phyloP scores from a whole-genome alignment of 2,113 vertebrate genomes.

The Gambusia holbrooki region DNA sequence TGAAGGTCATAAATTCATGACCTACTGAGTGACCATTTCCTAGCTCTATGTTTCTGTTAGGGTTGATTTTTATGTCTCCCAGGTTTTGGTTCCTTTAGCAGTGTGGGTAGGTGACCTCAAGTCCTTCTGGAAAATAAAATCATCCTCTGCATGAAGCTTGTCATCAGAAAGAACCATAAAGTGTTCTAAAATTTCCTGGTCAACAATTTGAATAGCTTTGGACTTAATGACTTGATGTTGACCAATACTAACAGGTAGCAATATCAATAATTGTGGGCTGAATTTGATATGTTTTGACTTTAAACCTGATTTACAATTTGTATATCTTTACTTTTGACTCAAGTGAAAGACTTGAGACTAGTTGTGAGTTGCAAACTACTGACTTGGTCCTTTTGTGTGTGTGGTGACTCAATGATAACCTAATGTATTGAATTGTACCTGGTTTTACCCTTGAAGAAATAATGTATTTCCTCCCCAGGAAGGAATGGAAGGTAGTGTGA shows the following conservation, averaged over 20 bases:
- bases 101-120: neutral
- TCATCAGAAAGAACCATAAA: neutral
- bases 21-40: neutral
- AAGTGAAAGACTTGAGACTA: too few species aligned
- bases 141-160: neutral
- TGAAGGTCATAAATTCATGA: neutral
- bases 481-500: constrained; percentile 80
- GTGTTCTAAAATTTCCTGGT: neutral
- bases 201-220: neutral
- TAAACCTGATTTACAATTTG: too few species aligned
- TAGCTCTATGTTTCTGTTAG: neutral
- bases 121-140: neutral
- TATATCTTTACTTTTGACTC: too few species aligned
- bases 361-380: too few species aligned
- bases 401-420: too few species aligned
- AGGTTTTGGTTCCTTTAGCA: neutral
- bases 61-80: neutral
- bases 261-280: too few species aligned
- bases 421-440: neutral
- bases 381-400: too few species aligned
- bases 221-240: too few species aligned
- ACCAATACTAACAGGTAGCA: too few species aligned
- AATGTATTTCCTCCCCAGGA: constrained; percentile 38
- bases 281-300: too few species aligned
- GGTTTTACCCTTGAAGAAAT: neutral